Conservation (phyloP, 2,888 invertebrate genomes). For the Eristalis intricaria region DNA sequence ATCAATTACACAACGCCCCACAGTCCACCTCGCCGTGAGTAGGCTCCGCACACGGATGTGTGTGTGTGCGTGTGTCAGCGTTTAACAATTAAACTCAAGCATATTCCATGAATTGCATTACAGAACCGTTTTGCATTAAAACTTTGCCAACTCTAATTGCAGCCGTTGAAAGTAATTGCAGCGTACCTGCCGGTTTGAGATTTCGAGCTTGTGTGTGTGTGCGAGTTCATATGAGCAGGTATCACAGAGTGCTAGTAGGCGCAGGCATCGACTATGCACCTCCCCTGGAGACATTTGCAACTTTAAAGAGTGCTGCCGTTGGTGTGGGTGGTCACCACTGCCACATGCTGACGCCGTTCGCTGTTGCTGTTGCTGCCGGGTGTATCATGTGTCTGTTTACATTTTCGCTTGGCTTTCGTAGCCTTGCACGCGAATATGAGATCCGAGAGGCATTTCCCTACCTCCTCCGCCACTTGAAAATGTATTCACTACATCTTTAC, state of each 20-base stretch:
- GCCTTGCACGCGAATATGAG: constrained; percentile 55
- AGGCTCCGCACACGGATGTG: background rate
- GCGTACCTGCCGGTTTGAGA: background rate
- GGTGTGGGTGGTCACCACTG: constrained; percentile 46
- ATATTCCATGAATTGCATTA: constrained; percentile 17
- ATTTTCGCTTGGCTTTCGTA: constrained; percentile 49
- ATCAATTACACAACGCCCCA: constrained; percentile 20
- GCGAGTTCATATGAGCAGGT: constrained; percentile 39
- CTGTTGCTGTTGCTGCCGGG: constrained; percentile 24
- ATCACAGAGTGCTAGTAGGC: background rate
- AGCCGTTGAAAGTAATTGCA: constrained; percentile 56
- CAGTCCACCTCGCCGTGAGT: background rate
- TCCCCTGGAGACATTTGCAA: background rate
- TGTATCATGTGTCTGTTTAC: constrained; percentile 67
- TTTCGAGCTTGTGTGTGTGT: background rate
- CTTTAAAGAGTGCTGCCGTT: background rate
- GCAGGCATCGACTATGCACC: background rate
- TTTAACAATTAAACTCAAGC: background rate
- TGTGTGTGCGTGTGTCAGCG: background rate
- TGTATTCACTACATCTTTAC: constrained; percentile 28
- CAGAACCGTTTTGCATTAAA: constrained; percentile 32
- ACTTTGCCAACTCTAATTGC: constrained; percentile 54
- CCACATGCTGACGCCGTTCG: constrained; percentile 39
- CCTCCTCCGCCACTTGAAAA: constrained; percentile 46
- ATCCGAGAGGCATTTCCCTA: constrained; percentile 46